Conservation (phyloP, 2,888 invertebrate genomes). For the Nomada ferruginata region DNA sequence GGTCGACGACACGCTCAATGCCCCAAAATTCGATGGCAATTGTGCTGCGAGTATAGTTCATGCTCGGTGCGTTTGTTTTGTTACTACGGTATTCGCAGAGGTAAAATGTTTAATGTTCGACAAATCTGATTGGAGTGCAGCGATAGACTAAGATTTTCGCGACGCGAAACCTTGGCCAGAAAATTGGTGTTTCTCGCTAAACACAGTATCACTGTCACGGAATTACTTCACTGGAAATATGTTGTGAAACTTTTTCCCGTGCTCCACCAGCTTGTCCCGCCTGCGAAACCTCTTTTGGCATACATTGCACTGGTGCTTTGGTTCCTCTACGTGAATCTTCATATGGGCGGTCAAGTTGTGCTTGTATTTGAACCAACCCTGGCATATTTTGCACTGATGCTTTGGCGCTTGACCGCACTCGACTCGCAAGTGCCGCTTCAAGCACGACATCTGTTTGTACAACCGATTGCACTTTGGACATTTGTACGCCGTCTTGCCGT, state of each 20-base stretch:
- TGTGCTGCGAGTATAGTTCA: background rate
- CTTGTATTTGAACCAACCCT: constrained; percentile 81
- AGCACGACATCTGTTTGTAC: constrained; percentile 79
- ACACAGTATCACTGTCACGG: too few species aligned
- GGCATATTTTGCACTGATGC: constrained; percentile 82
- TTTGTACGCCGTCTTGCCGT: constrained; percentile 83
- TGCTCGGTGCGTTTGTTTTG: background rate
- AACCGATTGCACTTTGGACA: constrained; percentile 86
- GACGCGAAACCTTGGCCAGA: too few species aligned
- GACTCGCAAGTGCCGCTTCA: constrained; percentile 80
- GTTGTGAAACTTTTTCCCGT: constrained; percentile 75
- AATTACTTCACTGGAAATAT: background rate
- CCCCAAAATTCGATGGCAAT: background rate
- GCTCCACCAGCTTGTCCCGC: constrained; percentile 78
- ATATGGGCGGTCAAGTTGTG: constrained; percentile 80
- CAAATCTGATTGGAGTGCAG: too few species aligned
- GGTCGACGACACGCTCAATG: background rate
- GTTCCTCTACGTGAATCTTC: constrained; percentile 78
- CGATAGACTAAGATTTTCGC: too few species aligned
- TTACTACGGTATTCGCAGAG: background rate
- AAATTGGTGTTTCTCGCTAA: too few species aligned
- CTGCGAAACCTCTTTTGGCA: constrained; percentile 80
- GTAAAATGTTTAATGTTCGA: too few species aligned
- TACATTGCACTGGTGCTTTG: constrained; percentile 74
- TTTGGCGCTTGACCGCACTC: constrained; percentile 83